A percentile compares a stretch with the other conserved stretches of the same genome.
Evolutionary conservation across 2,888 invertebrate species (phyloP).

Genomic region (Oligia fasciuncula): DNA sequence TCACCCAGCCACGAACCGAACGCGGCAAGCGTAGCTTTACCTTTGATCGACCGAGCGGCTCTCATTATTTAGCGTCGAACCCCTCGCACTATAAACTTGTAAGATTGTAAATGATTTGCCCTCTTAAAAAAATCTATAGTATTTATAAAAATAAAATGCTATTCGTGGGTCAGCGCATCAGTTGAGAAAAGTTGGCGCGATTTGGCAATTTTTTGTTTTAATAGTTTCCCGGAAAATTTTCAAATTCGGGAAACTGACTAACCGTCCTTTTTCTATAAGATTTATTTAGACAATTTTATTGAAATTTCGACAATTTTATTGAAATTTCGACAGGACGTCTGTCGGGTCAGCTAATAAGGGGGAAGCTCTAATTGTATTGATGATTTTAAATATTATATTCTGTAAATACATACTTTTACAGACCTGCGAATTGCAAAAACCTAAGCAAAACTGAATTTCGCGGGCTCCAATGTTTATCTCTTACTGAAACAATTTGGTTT

Average conservation of each 20-base stretch:
- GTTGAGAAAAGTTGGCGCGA: no score
- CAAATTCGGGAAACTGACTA: neutral
- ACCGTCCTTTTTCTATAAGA: neutral
- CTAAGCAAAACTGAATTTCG: neutral
- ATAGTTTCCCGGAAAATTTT: neutral
- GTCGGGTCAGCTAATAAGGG: neutral
- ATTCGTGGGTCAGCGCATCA: neutral
- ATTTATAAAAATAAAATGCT: neutral
- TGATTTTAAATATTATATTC: neutral
- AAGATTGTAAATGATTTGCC: no score
- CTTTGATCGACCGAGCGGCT: neutral
- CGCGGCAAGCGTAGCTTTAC: neutral
- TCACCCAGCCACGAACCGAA: neutral
- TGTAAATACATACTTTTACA: no score
- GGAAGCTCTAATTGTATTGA: neutral
- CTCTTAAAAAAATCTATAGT: neutral
- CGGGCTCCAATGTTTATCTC: neutral
- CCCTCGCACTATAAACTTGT: neutral
- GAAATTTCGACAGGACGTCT: neutral
- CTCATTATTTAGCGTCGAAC: neutral
- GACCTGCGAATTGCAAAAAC: neutral
- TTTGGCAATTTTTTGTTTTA: neutral
- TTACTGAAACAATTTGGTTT: neutral
- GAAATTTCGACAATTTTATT: neutral
- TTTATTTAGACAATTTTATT: neutral